Conservation (phyloP, 2,888 invertebrate species). For the Oligia latruncula region DNA sequence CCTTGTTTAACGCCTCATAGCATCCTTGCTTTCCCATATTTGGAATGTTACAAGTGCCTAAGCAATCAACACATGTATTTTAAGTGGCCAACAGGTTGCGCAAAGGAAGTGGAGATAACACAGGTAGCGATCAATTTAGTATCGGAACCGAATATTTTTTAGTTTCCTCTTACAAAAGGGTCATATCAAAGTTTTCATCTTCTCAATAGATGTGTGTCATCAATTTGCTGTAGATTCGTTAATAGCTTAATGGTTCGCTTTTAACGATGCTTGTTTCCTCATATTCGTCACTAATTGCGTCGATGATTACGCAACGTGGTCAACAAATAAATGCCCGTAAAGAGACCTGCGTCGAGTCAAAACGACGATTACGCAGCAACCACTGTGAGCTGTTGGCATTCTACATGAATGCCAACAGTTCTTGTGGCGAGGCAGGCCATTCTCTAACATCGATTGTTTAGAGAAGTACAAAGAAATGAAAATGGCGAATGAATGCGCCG, state of each 20-base stretch:
- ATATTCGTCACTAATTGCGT: slow-evolving; percentile 37
- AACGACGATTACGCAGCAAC: slow-evolving; percentile 19
- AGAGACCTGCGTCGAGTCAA: slow-evolving; percentile 3
- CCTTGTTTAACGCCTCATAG: slow-evolving; percentile 48
- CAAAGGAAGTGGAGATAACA: slow-evolving; percentile 46
- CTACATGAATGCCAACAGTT: slow-evolving; percentile 30
- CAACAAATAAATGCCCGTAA: slow-evolving; percentile 24
- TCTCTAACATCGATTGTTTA: slow-evolving; percentile 37
- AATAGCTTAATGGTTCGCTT: slow-evolving; percentile 33
- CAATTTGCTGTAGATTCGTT: slow-evolving; percentile 35
- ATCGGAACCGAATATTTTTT: slow-evolving; percentile 44
- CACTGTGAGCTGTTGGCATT: background rate
- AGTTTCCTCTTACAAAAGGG: slow-evolving; percentile 35
- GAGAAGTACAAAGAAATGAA: slow-evolving; percentile 23
- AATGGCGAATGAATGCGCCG: slow-evolving; percentile 24
- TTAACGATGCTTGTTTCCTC: slow-evolving; percentile 37
- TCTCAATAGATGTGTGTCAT: slow-evolving; percentile 34
- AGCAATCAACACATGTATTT: slow-evolving; percentile 53
- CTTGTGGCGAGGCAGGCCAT: slow-evolving; percentile 10
- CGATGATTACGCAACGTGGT: slow-evolving; percentile 26
- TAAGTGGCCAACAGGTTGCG: slow-evolving; percentile 39
- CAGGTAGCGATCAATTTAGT: slow-evolving; percentile 46
- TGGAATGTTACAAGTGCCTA: slow-evolving; percentile 45
- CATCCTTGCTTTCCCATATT: slow-evolving; percentile 59
- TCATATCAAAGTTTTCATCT: slow-evolving; percentile 13